Evolutionary conservation across 2,113 vertebrate genomes (phyloP).

Genomic region (Saiga tatarica): DNA sequence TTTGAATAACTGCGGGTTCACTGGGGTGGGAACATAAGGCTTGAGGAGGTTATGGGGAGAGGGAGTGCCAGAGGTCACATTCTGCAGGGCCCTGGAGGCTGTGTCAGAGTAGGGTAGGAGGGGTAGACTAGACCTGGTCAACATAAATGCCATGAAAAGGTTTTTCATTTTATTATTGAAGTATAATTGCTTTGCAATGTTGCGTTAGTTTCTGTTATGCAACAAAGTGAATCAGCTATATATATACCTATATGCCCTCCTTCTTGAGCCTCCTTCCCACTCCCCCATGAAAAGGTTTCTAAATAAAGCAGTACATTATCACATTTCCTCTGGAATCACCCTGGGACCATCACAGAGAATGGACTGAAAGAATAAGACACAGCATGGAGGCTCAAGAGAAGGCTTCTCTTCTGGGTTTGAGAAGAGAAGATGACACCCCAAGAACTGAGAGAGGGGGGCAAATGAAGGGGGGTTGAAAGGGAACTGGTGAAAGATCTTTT

Average conservation of each 20-base stretch:
- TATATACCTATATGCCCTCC: neutral
- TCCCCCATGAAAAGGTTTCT: neutral
- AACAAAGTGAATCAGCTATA: neutral
- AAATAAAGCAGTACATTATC: neutral
- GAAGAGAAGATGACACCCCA: neutral
- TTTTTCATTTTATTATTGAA: neutral
- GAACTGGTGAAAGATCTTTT: neutral
- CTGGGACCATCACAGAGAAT: neutral
- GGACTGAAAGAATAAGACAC: neutral
- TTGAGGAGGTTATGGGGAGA: neutral
- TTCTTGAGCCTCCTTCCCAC: neutral
- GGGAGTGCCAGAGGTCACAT: neutral
- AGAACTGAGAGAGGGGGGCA: neutral
- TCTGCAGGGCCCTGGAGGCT: neutral
- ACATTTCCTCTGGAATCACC: neutral
- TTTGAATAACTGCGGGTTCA: neutral
- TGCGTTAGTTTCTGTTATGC: neutral
- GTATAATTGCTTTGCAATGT: neutral
- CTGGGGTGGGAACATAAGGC: neutral
- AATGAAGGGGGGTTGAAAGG: neutral
- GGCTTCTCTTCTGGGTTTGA: neutral
- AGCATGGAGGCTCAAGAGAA: neutral
- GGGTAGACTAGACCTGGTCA: neutral
- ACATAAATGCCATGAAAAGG: neutral
- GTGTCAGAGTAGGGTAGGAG: rapidly evolving